A percentile compares a stretch with the other conserved stretches of the same genome.
Evolutionary conservation across 2,113 vertebrate species (phyloP).

Genomic region (Atrichornis clamosus): DNA sequence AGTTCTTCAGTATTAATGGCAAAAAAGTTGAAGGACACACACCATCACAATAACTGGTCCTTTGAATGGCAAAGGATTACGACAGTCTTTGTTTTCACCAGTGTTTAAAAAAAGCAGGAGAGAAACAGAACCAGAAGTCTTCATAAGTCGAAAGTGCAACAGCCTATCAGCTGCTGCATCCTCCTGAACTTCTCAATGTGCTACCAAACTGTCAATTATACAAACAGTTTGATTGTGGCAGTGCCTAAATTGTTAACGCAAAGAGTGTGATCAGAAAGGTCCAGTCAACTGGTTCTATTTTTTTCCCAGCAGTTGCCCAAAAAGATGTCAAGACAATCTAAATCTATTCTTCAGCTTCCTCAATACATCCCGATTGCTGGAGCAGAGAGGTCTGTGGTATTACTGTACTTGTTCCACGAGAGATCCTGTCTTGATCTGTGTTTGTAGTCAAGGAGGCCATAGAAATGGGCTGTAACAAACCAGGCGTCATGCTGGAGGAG

Average conservation of each 20-base stretch:
- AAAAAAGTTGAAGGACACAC: constrained; percentile 49
- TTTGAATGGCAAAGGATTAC: constrained; percentile 49
- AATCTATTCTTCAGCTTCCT: constrained; percentile 90
- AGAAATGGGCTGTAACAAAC: constrained; percentile 79
- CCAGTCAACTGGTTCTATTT: constrained; percentile 9
- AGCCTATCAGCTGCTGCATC: neutral
- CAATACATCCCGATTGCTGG: constrained; percentile 77
- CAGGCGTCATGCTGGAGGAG: constrained; percentile 80
- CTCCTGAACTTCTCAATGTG: constrained; percentile 23
- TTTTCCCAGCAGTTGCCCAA: constrained; percentile 9
- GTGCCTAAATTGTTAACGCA: neutral
- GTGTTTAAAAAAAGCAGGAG: constrained; percentile 56
- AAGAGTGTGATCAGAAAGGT: constrained; percentile 19
- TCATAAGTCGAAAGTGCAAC: constrained; percentile 4
- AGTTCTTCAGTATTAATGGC: neutral
- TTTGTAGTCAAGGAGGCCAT: constrained; percentile 78
- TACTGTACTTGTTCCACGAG: constrained; percentile 83
- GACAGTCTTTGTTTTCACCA: constrained; percentile 41
- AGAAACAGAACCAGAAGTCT: constrained; percentile 38
- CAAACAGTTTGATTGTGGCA: constrained; percentile 6
- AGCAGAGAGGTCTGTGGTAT: constrained; percentile 83
- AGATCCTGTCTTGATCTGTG: constrained; percentile 82
- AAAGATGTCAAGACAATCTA: neutral
- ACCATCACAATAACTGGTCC: constrained; percentile 46
- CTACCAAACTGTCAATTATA: constrained; percentile 24